phyloP scores from a whole-genome alignment of 2,113 vertebrate genomes.

The Plotosus lineatus region DNA sequence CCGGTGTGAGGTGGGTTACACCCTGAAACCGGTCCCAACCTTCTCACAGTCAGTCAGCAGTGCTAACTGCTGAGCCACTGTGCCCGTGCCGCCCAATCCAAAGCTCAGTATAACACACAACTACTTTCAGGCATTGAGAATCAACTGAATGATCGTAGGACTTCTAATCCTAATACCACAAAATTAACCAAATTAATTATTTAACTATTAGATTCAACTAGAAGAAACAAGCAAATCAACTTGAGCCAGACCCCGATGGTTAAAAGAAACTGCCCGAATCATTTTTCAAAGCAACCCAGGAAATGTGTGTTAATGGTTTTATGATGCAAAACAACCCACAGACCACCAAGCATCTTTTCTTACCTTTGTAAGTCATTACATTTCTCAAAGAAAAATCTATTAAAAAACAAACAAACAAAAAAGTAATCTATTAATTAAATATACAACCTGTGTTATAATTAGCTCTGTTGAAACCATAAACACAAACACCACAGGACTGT shows the following conservation, averaged over 20 bases:
- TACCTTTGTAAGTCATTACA: conserved; percentile 64
- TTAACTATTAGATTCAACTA: neutral
- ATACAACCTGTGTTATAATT: conserved; percentile 43
- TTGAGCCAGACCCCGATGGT: neutral
- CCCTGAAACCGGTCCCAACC: no score
- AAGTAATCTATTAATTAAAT: conserved; percentile 29
- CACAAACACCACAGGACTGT: neutral
- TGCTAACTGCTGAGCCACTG: no score
- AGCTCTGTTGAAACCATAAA: neutral
- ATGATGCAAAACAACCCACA: conserved; percentile 11
- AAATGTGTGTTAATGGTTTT: conserved; percentile 8
- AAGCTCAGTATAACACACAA: neutral
- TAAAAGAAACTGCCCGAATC: neutral
- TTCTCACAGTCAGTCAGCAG: no score
- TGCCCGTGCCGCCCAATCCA: neutral
- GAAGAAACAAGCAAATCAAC: conserved; percentile 13
- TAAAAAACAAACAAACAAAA: conserved; percentile 44
- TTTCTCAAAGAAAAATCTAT: conserved; percentile 74
- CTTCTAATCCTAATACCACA: neutral
- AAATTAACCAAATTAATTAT: neutral
- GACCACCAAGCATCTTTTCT: conserved; percentile 45
- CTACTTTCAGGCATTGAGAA: neutral
- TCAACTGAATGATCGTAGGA: neutral
- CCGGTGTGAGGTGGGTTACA: no score
- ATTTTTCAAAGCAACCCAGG: neutral